A percentile compares a stretch with the other conserved stretches of the same genome.
These are phyloP conservation scores for Cyphomyrus plagiostoma DNA, from an alignment of 2,113 vertebrate genomes.

Conservation along the genomic window DNA sequence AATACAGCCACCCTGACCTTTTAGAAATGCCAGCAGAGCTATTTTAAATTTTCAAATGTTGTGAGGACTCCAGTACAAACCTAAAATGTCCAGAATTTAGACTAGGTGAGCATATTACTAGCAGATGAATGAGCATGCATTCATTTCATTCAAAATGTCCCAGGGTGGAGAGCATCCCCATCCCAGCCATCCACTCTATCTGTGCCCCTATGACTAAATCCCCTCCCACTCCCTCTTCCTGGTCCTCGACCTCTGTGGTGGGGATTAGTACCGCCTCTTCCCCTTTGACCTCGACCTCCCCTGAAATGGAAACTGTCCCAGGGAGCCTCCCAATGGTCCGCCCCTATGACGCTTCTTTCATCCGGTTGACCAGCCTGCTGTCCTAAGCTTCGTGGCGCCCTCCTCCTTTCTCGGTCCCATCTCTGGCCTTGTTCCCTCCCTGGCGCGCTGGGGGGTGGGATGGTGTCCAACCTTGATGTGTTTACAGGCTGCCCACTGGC, in stretches of 20 bases:
- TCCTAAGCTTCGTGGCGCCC: slow-evolving; percentile 24
- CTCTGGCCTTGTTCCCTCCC: slow-evolving; percentile 18
- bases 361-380: slow-evolving; percentile 30
- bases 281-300: slow-evolving; percentile 38
- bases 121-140: not conserved
- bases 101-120: not conserved
- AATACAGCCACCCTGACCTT: not conserved
- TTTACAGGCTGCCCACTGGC: not conserved
- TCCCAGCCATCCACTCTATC: slow-evolving; percentile 45
- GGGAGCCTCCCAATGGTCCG: slow-evolving; percentile 24
- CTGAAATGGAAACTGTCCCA: slow-evolving; percentile 34
- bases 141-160: not conserved
- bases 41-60: not conserved
- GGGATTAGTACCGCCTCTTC: slow-evolving; percentile 34
- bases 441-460: not conserved
- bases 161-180: slow-evolving; percentile 37
- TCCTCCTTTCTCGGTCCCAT: slow-evolving; percentile 41
- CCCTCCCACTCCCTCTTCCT: slow-evolving; percentile 36
- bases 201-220: slow-evolving; percentile 42
- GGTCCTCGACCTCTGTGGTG: slow-evolving; percentile 40
- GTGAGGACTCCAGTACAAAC: not conserved
- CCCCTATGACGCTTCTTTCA: slow-evolving; percentile 30
- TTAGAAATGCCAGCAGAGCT: not conserved
- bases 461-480: not conserved
- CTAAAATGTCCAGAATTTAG: not conserved